Base-by-base conservation (phyloP, 2,113 vertebrate genomes). In the Nipponia nippon region DNA sequence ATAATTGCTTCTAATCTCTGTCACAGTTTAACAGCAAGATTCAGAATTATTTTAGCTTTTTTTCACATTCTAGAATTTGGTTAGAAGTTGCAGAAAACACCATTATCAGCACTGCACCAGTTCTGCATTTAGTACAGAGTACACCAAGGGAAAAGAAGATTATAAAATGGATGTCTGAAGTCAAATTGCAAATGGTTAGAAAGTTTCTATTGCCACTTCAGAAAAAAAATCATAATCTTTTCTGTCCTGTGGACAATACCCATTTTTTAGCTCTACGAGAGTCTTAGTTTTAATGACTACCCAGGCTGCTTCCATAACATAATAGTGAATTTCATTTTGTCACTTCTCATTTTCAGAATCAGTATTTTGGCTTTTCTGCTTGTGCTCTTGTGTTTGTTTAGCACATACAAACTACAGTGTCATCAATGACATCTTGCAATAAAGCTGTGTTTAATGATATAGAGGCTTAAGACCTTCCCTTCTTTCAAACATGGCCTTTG, bases 11-110 rank as follows among this genome's bases (percentile, higher is more conserved):
- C 76, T 84, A 89, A 67, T 55, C 77, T 66, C n/a, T 89, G 10
- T 66, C 96, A 65, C 34, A 93, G 42, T 87, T 92, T 94, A 92
- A 97, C 52, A 71, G 52, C 19, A 92, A 89, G 44, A 89, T 80
- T 78, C 29, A 92, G 58, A 84, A 58, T 81, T 89, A 83, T 58
- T 95, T 90, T 63, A n/a, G 13, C 11, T 1, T 58, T 94, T 84
- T 85, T 69, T 42, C 52, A 66, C 50, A 83, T 72, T 90, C n/a
- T 80, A 80, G 34, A 75, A 65, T 91, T 67, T 90, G 56, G 20
- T 69, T 80, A 81, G 34, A 78, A 2, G 25, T 76, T 72, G 18
- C 44, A 77, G 52, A 89, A 95, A 94, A 87, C 56, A 83, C 30
- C 17, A 40, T 84, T 92, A 77, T 58, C 0, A 5, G 47, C 30